phyloP scores from a whole-genome alignment of 2,113 vertebrate species.

The Microtus pennsylvanicus region DNA sequence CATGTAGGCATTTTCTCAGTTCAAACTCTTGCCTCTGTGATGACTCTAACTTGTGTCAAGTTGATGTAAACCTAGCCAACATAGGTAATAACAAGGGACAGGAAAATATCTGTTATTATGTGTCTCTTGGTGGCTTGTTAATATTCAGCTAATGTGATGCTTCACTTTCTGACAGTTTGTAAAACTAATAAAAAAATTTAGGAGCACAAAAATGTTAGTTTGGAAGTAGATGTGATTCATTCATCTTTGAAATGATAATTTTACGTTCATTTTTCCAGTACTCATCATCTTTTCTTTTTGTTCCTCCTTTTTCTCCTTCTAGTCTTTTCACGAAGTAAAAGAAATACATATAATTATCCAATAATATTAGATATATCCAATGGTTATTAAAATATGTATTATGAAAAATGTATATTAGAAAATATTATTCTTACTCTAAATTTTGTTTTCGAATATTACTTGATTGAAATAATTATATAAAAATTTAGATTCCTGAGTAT shows the following conservation, averaged over 20 bases:
- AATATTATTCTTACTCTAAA: neutral
- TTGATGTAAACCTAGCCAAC: neutral
- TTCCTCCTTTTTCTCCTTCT: neutral
- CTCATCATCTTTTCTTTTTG: neutral
- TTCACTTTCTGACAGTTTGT: neutral
- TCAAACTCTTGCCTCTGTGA: neutral
- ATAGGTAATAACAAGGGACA: neutral
- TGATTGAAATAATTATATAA: neutral
- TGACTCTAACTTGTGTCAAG: neutral
- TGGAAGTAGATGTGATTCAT: neutral
- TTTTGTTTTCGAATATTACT: neutral
- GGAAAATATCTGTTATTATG: neutral
- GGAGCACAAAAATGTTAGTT: neutral
- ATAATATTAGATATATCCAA: neutral
- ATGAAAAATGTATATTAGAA: neutral
- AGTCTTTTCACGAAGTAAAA: neutral
- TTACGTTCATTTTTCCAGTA: neutral
- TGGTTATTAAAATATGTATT: neutral
- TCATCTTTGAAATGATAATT: neutral
- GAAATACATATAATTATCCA: neutral
- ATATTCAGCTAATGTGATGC: neutral
- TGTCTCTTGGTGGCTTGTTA: conserved; percentile 15
- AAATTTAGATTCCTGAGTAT: neutral
- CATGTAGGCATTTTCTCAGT: neutral
- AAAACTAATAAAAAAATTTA: conserved; percentile 39